These are phyloP conservation scores for Illadopsis cleaveri DNA, from an alignment of 2,113 vertebrate genomes.

Conservation along the genomic window DNA sequence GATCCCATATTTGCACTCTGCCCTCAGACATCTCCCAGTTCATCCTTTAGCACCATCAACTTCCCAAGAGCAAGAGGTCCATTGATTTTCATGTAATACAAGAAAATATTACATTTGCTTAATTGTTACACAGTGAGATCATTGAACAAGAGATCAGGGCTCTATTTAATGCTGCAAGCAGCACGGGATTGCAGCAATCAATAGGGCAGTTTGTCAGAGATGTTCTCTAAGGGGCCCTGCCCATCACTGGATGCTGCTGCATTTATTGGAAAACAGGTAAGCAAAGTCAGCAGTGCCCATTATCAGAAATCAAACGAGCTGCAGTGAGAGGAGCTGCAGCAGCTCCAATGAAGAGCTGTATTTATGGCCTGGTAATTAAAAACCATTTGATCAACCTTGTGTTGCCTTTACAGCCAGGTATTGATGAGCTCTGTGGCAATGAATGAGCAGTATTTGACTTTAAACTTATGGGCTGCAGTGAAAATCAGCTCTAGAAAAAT, in stretches of 20 bases:
- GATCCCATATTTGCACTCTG: conserved; percentile 64
- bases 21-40: conserved; percentile 62
- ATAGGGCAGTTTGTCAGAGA: conserved; percentile 94
- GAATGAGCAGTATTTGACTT: conserved; percentile 85
- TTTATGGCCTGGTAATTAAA: conserved; percentile 96
- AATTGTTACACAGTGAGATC: conserved; percentile 89
- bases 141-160: conserved; percentile 87
- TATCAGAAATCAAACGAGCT: conserved; percentile 93
- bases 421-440: conserved; percentile 79
- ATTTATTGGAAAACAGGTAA: conserved; percentile 80
- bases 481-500: conserved; percentile 63
- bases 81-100: conserved; percentile 99
- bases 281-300: conserved; percentile 93
- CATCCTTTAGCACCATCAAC: conserved; percentile 79
- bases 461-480: conserved; percentile 81
- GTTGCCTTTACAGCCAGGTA: conserved; percentile 78
- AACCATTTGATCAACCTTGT: conserved; percentile 88
- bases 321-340: conserved; percentile 72
- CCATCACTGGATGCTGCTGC: conserved; percentile 63
- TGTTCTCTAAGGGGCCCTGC: conserved; percentile 80
- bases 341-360: conserved; percentile 78
- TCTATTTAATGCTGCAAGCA: conserved; percentile 88
- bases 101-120: conserved; percentile 94
- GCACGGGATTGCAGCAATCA: conserved; percentile 83
- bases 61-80: conserved; percentile 84